phyloP scores from a whole-genome alignment of 2,888 invertebrate species.

The Tetrapedia diversipes region DNA sequence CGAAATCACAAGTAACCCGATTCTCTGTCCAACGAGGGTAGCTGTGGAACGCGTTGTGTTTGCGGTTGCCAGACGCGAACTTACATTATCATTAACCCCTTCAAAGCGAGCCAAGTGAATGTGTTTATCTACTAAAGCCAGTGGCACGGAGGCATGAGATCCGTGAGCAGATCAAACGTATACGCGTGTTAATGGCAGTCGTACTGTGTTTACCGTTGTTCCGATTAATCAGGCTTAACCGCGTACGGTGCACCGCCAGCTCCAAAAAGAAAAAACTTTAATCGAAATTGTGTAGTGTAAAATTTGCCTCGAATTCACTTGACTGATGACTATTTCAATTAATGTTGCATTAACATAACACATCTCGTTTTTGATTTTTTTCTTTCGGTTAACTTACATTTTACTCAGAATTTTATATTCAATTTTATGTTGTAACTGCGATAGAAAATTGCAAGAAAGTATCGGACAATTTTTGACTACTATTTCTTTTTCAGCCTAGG shows the following conservation, averaged over 20 bases:
- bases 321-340: no score
- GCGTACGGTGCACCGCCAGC: constrained; percentile 13
- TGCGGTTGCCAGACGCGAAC: constrained; percentile 66
- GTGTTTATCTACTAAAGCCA: constrained; percentile 53
- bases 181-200: constrained; percentile 64
- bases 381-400: no score
- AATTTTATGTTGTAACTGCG: no score
- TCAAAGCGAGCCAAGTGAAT: constrained; percentile 48
- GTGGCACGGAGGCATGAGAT: constrained; percentile 46
- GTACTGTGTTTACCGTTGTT: constrained; percentile 63
- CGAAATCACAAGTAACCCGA: constrained; percentile 36
- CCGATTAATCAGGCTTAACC: constrained; percentile 60
- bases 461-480: no score
- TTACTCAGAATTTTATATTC: no score
- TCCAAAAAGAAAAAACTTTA: constrained; percentile 10
- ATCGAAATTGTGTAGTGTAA: neutral
- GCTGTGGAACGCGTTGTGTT: constrained; percentile 16
- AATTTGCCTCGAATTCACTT: no score
- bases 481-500: no score
- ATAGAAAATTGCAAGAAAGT: no score
- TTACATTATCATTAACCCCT: constrained; percentile 73
- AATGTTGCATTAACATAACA: no score
- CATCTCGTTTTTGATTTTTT: neutral
- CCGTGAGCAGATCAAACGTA: constrained; percentile 64
- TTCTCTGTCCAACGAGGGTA: constrained; percentile 34